Evolutionary conservation across 2,113 vertebrate species (phyloP).

Genomic region (Hydropotes inermis): DNA sequence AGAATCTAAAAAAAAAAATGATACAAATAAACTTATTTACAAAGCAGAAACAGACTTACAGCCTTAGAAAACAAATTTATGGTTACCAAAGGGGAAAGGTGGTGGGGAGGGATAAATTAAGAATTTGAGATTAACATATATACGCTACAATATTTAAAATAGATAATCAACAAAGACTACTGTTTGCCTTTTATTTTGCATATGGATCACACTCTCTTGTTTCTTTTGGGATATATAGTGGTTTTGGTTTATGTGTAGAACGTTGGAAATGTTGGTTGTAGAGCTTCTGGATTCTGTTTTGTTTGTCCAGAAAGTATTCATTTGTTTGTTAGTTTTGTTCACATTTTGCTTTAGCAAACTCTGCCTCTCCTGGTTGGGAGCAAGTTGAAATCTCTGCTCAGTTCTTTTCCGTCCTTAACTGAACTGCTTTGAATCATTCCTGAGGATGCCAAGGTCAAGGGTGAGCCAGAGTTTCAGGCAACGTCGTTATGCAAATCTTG

Average conservation of each 20-base stretch:
- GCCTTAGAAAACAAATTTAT: not conserved
- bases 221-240: not conserved
- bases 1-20: not conserved
- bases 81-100: not conserved
- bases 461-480: not conserved
- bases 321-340: not conserved
- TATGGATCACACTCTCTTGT: not conserved
- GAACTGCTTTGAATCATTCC: not conserved
- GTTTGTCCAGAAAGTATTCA: not conserved
- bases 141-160: not conserved
- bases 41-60: not conserved
- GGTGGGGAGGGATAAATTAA: not conserved
- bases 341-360: not conserved
- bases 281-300: not conserved
- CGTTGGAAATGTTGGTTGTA: not conserved
- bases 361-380: not conserved
- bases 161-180: not conserved
- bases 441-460: not conserved
- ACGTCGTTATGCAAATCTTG: not conserved
- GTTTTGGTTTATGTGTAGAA: not conserved
- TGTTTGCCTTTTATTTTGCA: not conserved
- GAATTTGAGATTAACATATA: not conserved
- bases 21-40: not conserved
- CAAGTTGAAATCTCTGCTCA: not conserved
- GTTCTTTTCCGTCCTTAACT: not conserved